Evolutionary conservation across 2,113 vertebrate species (phyloP).

Genomic region (Elephantulus edwardii): DNA sequence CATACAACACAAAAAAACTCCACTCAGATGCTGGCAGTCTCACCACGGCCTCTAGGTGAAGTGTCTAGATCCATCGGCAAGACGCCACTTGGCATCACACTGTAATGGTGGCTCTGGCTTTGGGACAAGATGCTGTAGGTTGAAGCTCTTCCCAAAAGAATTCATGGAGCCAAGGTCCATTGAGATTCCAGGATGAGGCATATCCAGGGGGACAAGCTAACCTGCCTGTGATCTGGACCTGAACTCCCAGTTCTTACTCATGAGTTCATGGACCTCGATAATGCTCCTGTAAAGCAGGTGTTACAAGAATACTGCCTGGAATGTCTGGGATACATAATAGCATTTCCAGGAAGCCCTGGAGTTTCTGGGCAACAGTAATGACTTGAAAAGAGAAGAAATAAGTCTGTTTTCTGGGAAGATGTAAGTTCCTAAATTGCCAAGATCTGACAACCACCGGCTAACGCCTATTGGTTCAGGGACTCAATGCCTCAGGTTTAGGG

Average conservation of each 20-base stretch:
- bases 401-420: background rate
- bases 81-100: background rate
- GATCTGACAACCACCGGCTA: background rate
- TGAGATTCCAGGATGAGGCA: background rate
- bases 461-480: no score
- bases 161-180: background rate
- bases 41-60: accelerated
- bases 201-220: background rate
- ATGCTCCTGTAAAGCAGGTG: background rate
- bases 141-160: background rate
- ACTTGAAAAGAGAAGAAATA: background rate
- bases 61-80: background rate
- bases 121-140: background rate
- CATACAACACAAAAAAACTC: background rate
- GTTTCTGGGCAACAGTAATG: background rate
- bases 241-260: background rate
- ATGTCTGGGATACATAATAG: background rate
- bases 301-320: background rate
- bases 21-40: accelerated
- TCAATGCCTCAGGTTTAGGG: background rate
- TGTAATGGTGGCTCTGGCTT: background rate
- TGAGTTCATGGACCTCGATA: background rate
- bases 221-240: background rate
- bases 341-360: background rate
- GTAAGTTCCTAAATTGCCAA: background rate